Conservation (phyloP, 2,797 vertebrate genomes). For the Rallus crepitans region DNA sequence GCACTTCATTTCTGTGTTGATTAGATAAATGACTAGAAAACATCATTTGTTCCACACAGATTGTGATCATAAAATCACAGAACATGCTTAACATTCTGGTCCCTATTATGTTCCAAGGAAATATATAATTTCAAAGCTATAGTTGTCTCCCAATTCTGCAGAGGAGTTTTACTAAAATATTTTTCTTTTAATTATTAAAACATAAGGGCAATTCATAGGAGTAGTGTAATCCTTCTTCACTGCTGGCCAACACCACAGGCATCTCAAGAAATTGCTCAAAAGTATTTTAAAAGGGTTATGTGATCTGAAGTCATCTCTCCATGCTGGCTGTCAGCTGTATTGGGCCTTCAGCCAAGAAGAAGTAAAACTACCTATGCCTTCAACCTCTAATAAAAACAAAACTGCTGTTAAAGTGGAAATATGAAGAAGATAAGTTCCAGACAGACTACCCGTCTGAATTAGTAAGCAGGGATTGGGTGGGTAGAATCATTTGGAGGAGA, state of each 20-base stretch:
- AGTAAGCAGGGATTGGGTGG: neutral
- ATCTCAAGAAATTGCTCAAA: neutral
- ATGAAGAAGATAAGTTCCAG: neutral
- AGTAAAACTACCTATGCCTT: constrained; percentile 8
- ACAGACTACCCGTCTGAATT: neutral
- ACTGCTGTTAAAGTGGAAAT: neutral
- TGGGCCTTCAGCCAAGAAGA: neutral
- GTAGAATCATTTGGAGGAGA: neutral
- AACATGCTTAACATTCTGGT: neutral
- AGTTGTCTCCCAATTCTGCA: neutral
- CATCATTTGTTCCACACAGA: neutral
- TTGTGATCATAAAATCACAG: neutral
- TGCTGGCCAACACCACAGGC: neutral
- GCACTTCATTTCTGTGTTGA: neutral
- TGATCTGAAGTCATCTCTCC: neutral
- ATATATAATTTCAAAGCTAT: neutral
- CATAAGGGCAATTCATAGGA: neutral
- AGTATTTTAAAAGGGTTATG: constrained; percentile 13
- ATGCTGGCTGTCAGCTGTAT: neutral
- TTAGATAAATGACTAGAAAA: neutral
- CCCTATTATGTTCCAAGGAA: neutral
- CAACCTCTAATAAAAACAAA: neutral
- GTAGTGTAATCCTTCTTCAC: neutral
- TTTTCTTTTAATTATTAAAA: constrained; percentile 39
- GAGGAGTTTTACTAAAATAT: neutral